Base-by-base conservation (phyloP, 2,888 invertebrate species). In the Artemia sinica region DNA sequence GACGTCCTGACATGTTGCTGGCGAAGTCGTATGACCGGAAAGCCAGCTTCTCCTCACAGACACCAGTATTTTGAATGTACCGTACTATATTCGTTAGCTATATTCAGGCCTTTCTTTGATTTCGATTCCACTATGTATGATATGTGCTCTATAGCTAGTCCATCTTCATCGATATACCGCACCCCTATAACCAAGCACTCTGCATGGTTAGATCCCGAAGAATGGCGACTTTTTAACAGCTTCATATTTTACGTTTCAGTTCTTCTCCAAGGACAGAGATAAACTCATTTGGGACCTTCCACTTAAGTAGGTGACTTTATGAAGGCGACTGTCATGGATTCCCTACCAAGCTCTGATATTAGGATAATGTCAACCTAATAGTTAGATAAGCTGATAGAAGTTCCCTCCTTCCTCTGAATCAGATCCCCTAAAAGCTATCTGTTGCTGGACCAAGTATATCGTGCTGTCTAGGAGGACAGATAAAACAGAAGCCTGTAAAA, bases 271-370 rank as follows among this genome's bases (percentile, higher is more conserved):
- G 67, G 48, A 49, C 67, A 49, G 49, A 49, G 48, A 67, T 48
- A 49, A 67, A 28, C 67, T 67, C 67, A 49, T 67, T 49, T 13
- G 8, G 13, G 67, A 67, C 48, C 48, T 13, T 14, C 11, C 66
- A 66, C 66, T 66, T 12, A 49, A 14, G 48, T 66, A 66, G n/a
- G 66, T 67, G 48, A 67, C 67, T 28, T 67, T 41, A 49, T 67
- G 48, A 67, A 13, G 13, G n/a, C 67, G 67, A 13, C 50, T 49
- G 14, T 49, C 50, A 48, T 49, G 12, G 50, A 13, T 48, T n/a
- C 10, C 67, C 1, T 18, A 49, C 67, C 67, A 67, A 11, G 12
- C 13, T 28, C 49, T 12, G 50, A 67, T 12, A 13, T 67, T 49
- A 5, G 67, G 67, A 48, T 49, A 67, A 49, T 67, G 1, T 13